phyloP scores from a whole-genome alignment of 2,888 invertebrate genomes.

The Polydrusus pterygomalis region DNA sequence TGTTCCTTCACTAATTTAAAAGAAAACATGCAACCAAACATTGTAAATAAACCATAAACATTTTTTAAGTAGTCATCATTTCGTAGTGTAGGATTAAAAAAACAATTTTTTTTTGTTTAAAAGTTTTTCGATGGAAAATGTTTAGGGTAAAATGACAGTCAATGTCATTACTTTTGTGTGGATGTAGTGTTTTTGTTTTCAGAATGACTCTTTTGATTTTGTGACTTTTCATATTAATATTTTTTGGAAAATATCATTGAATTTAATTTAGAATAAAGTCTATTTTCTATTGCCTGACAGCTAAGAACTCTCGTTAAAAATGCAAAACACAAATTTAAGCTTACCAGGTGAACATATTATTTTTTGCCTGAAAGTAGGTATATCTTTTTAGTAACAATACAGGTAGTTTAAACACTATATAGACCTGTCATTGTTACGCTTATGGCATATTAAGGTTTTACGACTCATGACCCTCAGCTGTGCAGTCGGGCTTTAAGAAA shows the following conservation, averaged over 20 bases:
- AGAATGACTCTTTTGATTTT: constrained; percentile 23
- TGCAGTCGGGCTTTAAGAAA: no score
- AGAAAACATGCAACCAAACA: constrained; percentile 67
- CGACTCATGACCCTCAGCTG: no score
- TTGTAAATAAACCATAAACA: constrained; percentile 71
- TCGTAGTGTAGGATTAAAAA: constrained; percentile 65
- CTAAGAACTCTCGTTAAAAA: no score
- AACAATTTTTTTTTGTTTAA: constrained; percentile 50
- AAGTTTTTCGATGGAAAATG: constrained; percentile 46
- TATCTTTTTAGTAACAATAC: no score
- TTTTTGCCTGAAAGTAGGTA: no score
- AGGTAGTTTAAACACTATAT: no score
- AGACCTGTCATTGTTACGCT: no score
- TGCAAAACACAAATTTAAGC: no score
- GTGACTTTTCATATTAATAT: background rate
- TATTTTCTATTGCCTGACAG: no score
- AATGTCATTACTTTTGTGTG: constrained; percentile 27
- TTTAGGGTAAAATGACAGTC: constrained; percentile 32
- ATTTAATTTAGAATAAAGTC: constrained; percentile 10
- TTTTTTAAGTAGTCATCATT: constrained; percentile 70
- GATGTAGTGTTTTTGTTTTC: constrained; percentile 20
- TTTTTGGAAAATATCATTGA: constrained; percentile 14
- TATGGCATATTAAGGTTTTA: no score
- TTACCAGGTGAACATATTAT: no score
- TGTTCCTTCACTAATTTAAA: constrained; percentile 67